A percentile compares a stretch with the other conserved stretches of the same genome.
Conservation (phyloP, 2,797 vertebrate genomes). For the Pagetopsis macropterus region DNA sequence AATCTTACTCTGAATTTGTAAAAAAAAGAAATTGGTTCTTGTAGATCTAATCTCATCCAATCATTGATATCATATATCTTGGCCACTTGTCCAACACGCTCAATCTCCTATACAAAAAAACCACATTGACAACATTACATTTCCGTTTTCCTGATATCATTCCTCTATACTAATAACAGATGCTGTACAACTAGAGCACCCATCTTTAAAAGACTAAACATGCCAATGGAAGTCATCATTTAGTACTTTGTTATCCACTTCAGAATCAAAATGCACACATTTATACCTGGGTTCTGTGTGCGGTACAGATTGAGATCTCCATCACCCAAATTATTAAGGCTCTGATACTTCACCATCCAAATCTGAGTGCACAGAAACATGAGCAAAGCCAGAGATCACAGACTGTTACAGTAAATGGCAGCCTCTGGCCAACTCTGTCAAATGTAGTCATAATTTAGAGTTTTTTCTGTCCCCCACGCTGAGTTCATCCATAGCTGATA, state of each 20-base stretch:
- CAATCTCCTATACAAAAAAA: neutral
- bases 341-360: slow-evolving; percentile 43
- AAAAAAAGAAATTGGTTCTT: neutral
- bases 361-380: slow-evolving; percentile 43
- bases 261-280: neutral
- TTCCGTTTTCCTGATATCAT: neutral
- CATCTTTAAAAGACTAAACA: neutral
- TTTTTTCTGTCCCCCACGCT: slow-evolving; percentile 30
- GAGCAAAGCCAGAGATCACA: slow-evolving; percentile 41
- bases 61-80: neutral
- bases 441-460: slow-evolving; percentile 25
- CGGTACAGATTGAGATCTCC: slow-evolving; percentile 16
- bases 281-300: neutral
- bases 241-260: neutral
- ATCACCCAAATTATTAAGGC: slow-evolving; percentile 26
- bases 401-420: slow-evolving; percentile 38
- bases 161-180: neutral
- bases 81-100: neutral
- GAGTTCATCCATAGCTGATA: slow-evolving; percentile 33
- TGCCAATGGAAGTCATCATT: neutral
- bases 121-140: neutral
- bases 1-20: too few relatives aligned
- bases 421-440: slow-evolving; percentile 56
- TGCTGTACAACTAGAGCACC: neutral
- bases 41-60: neutral